A percentile compares a stretch with the other conserved stretches of the same genome.
Evolutionary conservation across 53 echinoderm and acorn worm species (phyloP).

Genomic region (Patiria pectinifera): DNA sequence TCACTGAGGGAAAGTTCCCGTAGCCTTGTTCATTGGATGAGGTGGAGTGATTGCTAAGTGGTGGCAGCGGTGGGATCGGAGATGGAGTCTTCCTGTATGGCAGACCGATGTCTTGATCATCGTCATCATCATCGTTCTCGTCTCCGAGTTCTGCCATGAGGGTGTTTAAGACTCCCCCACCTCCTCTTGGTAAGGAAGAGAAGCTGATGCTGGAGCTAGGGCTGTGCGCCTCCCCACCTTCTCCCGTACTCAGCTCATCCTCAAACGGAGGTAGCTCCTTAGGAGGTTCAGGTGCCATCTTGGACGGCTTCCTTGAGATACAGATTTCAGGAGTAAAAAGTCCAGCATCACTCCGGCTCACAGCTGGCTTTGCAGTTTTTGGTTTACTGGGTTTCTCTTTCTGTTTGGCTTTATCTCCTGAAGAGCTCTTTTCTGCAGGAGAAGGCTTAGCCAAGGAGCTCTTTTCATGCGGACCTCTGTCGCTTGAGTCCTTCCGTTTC

Average conservation of each 20-base stretch:
- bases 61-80: slow-evolving; percentile 29
- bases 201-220: slow-evolving; percentile 94
- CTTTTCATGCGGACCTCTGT: slow-evolving; percentile 51
- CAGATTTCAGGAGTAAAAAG: slow-evolving; percentile 88
- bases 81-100: slow-evolving; percentile 63
- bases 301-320: slow-evolving; percentile 69
- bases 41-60: slow-evolving; percentile 33
- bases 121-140: slow-evolving; percentile 91
- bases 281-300: slow-evolving; percentile 32
- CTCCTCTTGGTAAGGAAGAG: slow-evolving; percentile 86
- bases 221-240: slow-evolving; percentile 79
- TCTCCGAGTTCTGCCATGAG: slow-evolving; percentile 91
- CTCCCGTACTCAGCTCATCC: slow-evolving; percentile 93
- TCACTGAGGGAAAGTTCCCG: slow-evolving; percentile 26
- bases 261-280: slow-evolving; percentile 94
- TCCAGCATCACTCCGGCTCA: slow-evolving; percentile 53
- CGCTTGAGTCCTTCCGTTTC: slow-evolving; percentile 76
- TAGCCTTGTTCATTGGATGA: slow-evolving; percentile 43
- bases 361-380: slow-evolving; percentile 23
- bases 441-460: slow-evolving; percentile 50
- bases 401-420: slow-evolving; percentile 60
- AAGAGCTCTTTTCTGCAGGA: slow-evolving; percentile 52
- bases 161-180: slow-evolving; percentile 87
- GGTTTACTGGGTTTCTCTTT: slow-evolving; percentile 73
- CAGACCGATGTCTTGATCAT: slow-evolving; percentile 77